A percentile compares a stretch with the other conserved stretches of the same genome.
phyloP scores from a whole-genome alignment of 2,888 invertebrate species.

The Nemapogon koenigi region DNA sequence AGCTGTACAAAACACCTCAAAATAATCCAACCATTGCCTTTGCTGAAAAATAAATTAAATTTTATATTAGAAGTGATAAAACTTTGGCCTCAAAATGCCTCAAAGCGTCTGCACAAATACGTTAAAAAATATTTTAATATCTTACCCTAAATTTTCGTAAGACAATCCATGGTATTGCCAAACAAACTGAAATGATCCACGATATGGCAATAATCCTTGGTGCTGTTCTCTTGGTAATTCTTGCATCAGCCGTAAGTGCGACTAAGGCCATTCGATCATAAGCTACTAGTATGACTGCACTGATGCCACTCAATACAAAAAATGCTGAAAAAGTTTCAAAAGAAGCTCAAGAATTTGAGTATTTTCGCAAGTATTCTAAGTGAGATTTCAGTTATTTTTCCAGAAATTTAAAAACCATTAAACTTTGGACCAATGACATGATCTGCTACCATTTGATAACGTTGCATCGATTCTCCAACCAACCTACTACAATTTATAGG shows the following conservation, averaged over 20 bases:
- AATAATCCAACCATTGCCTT: conserved; percentile 76
- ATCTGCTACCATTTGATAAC: too few relatives aligned
- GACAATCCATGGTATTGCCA: conserved; percentile 71
- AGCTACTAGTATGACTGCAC: conserved; percentile 79
- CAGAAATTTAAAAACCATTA: too few relatives aligned
- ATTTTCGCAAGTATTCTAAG: too few relatives aligned
- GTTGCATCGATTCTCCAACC: too few relatives aligned
- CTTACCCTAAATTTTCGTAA: conserved; percentile 68
- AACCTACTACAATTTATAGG: too few relatives aligned
- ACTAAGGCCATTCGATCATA: conserved; percentile 86
- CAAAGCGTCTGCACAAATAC: neutral
- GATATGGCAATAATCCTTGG: conserved; percentile 69
- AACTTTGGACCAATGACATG: too few relatives aligned
- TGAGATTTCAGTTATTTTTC: too few relatives aligned
- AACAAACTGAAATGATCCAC: conserved; percentile 70
- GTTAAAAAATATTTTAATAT: neutral
- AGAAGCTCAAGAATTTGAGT: too few relatives aligned
- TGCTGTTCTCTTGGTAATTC: conserved; percentile 69
- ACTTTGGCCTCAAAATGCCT: neutral
- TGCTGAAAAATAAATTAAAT: conserved; percentile 53
- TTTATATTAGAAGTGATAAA: too few relatives aligned
- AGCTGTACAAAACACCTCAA: conserved; percentile 80
- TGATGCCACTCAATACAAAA: conserved; percentile 76
- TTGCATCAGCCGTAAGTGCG: conserved; percentile 73
- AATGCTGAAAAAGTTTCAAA: conserved; percentile 62